Evolutionary conservation across 2,888 invertebrate genomes (phyloP), one percentile per base, ranked within the genome.

Genomic region (Nipponacmea schrenckii): DNA sequence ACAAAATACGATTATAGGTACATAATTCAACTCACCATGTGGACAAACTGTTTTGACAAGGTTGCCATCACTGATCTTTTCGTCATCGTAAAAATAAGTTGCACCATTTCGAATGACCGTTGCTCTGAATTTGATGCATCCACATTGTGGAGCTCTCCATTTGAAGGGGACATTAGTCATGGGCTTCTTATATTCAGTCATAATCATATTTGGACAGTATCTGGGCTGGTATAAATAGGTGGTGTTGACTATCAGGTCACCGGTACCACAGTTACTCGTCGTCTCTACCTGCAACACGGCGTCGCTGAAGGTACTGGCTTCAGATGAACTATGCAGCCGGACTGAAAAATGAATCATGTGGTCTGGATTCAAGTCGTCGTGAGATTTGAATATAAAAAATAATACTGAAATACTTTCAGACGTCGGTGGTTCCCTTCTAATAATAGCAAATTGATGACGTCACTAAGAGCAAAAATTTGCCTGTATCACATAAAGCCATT

Each of bases 131-230:
- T 67, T 70, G 24, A 78, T 68, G 63, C 81, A 81, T 46, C 79
- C 79, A 70, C 81, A 81, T 14, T 56, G 20, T 17, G 81, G 81
- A n/a, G 79, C 73, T 24, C 64, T 77, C 81, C 81, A 81, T 3
- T 24, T 68, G 27, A 81, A 70, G 15, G 70, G 68, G 56, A 79
- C 72, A 4, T 69, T 69, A 17, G 70, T 63, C 71, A 76, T 74
- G 14, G 73, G 69, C 2, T 62, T 44, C 31, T 76, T 78, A 64
- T 71, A 67, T 67, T 77, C 75, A 45, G 76, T 77, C 73, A 68
- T 70, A 48, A 80, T 76, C 56, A 80, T 69, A 15, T 73, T 74
- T 7, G 75, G 71, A 67, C 80, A 80, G 68, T 72, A 69, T 46
- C 50, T 64, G 27, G 75, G 75, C 15, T 77, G 77, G 44, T 71